These are phyloP conservation scores for Osedax fenrisi DNA, from an alignment of 2,888 invertebrate genomes.

Conservation along the genomic window DNA sequence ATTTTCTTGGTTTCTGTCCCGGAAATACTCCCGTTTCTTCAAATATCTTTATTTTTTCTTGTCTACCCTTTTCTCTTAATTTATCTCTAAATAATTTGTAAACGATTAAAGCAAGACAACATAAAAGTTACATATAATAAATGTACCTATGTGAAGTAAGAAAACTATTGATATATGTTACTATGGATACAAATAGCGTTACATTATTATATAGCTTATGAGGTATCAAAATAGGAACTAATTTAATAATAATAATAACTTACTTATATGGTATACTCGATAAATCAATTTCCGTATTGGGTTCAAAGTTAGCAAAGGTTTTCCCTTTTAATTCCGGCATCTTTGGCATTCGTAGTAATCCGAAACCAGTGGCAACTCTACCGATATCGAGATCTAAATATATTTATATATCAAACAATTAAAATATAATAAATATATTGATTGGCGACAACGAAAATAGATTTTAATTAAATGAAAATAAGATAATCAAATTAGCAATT, in stretches of 20 bases:
- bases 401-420: slow-evolving; percentile 8
- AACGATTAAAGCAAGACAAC: too few species aligned
- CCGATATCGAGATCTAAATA: slow-evolving; percentile 67
- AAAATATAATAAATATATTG: background rate
- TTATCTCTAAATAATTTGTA: slow-evolving; percentile 61
- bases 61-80: slow-evolving; percentile 63
- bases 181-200: too few species aligned
- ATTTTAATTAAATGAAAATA: too few species aligned
- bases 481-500: too few species aligned
- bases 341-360: slow-evolving; percentile 74
- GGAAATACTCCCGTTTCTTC: slow-evolving; percentile 51
- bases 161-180: too few species aligned
- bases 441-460: too few species aligned
- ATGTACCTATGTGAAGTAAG: too few species aligned
- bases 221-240: too few species aligned
- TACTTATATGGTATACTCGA: slow-evolving; percentile 62
- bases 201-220: too few species aligned
- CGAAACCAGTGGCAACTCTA: slow-evolving; percentile 73
- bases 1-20: slow-evolving; percentile 25
- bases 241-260: too few species aligned
- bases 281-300: slow-evolving; percentile 61
- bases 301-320: slow-evolving; percentile 54
- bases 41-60: slow-evolving; percentile 58
- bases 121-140: too few species aligned
- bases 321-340: slow-evolving; percentile 82